Base-by-base conservation (phyloP, 2,797 vertebrate genomes). In the Pantherophis alleghaniensis region DNA sequence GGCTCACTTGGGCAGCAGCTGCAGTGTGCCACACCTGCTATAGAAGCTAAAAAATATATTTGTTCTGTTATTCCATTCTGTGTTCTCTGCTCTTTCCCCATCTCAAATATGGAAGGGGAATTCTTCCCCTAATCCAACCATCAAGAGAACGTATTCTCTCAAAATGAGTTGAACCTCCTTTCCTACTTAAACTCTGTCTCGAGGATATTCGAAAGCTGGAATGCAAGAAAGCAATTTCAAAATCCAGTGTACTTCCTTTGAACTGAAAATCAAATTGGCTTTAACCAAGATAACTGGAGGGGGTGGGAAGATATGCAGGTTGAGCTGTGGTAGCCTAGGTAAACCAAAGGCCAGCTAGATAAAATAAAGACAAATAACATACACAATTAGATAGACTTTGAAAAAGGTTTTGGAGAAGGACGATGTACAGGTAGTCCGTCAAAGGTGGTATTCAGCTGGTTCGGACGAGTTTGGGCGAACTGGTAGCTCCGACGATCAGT, bases 201-300 rank as follows among this genome's bases (percentile, higher is more conserved):
- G 1, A 53, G 51, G 51, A 53, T 79, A 55, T 2, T 28, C 63
- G 18, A 87, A 32, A 87, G 18, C 6, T 32, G 18, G 5, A 56
- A 60, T 60, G 56, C 32, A 59, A 16, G 37, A 16, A 89, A 89
- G 24, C 32, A 26, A 37, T 16, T 74, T 74, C 32, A 56, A 9
- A 90, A 55, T 14, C 4, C 37, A 56, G 94, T 92, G 32, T 20
- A 92, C 10, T 87, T 42, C 89, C 51, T 92, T 42, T 91, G 93
- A 96, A 94, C 51, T 69, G 90, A 74, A 86, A 96, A 32, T 69
- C 66, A 69, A 69, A 37, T 10, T 94, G 83, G 94, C 92, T 2
- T 90, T 95, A 89, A 93, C 95, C 37, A 93, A 87, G 0, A 60
- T 86, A 86, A 14, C 69, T 60, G 86, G 28, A 94, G 90, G 16